Evolutionary conservation across 2,888 invertebrate genomes (phyloP), one percentile per base, ranked within the genome.

Genomic region (Cistogaster globosa): DNA sequence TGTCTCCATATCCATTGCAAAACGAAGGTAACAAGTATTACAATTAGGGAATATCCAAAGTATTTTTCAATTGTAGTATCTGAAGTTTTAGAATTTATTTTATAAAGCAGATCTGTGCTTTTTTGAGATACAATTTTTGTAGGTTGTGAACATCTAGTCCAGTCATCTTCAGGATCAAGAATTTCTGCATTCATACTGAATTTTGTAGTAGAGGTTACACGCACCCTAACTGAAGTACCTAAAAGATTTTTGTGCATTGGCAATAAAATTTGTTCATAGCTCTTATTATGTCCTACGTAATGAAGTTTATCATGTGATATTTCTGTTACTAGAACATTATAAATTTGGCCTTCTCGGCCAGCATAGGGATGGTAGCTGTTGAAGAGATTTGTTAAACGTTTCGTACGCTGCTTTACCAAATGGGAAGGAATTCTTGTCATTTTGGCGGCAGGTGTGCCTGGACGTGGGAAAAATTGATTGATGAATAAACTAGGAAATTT

Each of bases 401-500:
- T 98, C 0, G 99, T 99, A 32, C 99, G 94, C 86, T 95, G 95
- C 91, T 99, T 99, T 0, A 98, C 98, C 90, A 97, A 95, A 90
- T 97, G 95, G 0, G 97, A 94, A 0, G 98, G 97, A 36, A 99
- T 95, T 92, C 96, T 94, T 5, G 94, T 93, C 96, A 99, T 96
- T 86, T 95, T 95, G 0, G 99, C 98, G 0, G 99, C 99, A 0
- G 98, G 98, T 0, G 99, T 99, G 3, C 99, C 99, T 0, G 98
- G 98, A 18, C 99, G 93, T 0, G 99, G 97, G 90, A 97, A 99
- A 93, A 98, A 99, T 93, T 99, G 99, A 93, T 99, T 99, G 89
- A 99, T 99, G 92, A 99, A 99, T 8, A 99, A 94, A 89, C 97
- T 96, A 0, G 98, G 97, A 92, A 99, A 99, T 88, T 95, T 95